A percentile compares a stretch with the other conserved stretches of the same genome.
Evolutionary conservation across 2,888 invertebrate species (phyloP).

Genomic region (Brachylomia viminalis): DNA sequence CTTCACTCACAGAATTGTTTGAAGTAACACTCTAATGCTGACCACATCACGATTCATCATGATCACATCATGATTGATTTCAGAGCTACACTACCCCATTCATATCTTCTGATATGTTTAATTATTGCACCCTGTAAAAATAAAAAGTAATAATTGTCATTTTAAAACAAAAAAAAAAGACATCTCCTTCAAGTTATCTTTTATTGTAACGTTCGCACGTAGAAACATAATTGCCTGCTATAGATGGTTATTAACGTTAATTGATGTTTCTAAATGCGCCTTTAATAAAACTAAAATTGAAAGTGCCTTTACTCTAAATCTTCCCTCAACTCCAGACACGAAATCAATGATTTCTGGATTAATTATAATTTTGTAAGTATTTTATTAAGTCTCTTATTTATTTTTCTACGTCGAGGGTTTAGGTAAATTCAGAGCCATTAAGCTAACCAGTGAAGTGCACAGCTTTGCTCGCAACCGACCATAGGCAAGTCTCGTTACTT

Average conservation of each 20-base stretch:
- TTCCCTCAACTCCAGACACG: slow-evolving; percentile 68
- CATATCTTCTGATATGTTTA: slow-evolving; percentile 2
- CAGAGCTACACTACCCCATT: neutral
- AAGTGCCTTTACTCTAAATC: slow-evolving; percentile 8
- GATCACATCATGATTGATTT: neutral
- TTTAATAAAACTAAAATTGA: neutral
- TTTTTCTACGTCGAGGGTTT: slow-evolving; percentile 81
- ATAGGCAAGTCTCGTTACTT: slow-evolving; percentile 87
- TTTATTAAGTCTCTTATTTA: slow-evolving; percentile 83
- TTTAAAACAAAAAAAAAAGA: too few species aligned
- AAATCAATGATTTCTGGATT: slow-evolving; percentile 62
- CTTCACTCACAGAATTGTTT: too few species aligned
- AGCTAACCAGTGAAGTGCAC: slow-evolving; percentile 72
- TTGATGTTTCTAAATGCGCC: neutral
- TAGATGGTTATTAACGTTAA: neutral
- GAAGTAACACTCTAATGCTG: too few species aligned
- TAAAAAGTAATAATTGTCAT: too few species aligned
- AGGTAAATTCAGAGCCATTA: slow-evolving; percentile 84
- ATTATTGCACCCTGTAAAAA: neutral
- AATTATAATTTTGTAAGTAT: slow-evolving; percentile 66
- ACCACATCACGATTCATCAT: too few species aligned
- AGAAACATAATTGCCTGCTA: neutral
- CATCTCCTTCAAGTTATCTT: neutral
- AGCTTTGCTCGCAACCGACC: slow-evolving; percentile 71
- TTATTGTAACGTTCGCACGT: neutral